Base-by-base conservation (phyloP, 2,113 vertebrate species). In the Hippocampus mohnikei region DNA sequence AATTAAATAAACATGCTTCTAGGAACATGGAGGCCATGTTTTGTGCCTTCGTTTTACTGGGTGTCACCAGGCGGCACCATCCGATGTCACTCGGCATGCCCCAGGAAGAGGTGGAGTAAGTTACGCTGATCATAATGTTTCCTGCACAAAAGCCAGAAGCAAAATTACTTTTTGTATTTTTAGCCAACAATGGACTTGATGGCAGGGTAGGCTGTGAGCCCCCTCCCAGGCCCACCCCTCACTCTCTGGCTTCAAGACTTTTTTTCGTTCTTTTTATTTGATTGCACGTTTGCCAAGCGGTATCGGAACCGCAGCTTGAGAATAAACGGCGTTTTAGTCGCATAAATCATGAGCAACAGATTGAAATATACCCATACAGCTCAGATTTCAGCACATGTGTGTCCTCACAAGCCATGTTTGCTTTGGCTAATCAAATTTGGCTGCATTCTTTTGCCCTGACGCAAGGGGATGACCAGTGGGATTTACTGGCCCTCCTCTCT, bases 1-100 rank as follows among this genome's bases (percentile, higher is more conserved):
- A 95, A 95, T 94, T 87, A 90, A 95, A 93, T 93, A 88, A 92
- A 93, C 91, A 91, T 93, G 91, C 93, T 96, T 96, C 94, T 93
- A 91, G 95, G 94, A 98, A 96, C 87, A 93, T 85, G 85, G 87
- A 83, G 80, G 59, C 76, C 76, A 73, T 79, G 75, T 80, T n/a
- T 44, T 37, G 18, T 29, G 25, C 10, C 21, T 67, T 20, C 2
- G 3, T 63, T 63, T 40, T 40, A 40, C 61, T n/a, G 18, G 20
- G 9, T 13, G 62, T 8, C 11, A 15, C 6, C 0, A 46, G 63
- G 41, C 42, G 63, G 23, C n/a, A 65, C 63, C 63, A 16, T 65
- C n/a, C 8, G 42, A 46, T 46, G 63, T 27, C 63, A 73, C 77
- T 77, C 46, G 73, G 68, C 76, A 81, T 70, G 66, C 70, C 66